Percentiles rank a stretch among this genome's conserved stretches.
Evolutionary conservation across 2,888 invertebrate genomes (phyloP).

Genomic region (Sepioteuthis lessoniana): DNA sequence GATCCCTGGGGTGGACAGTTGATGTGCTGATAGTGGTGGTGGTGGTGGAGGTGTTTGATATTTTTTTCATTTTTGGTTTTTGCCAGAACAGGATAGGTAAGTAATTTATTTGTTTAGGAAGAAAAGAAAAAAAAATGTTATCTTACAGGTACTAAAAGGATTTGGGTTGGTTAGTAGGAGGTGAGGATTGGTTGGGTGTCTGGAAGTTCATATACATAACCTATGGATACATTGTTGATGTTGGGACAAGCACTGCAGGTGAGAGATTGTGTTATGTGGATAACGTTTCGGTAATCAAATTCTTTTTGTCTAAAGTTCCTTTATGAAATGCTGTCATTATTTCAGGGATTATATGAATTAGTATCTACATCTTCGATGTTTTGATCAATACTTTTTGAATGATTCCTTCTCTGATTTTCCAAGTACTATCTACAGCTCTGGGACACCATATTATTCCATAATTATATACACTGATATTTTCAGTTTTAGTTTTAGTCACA

Average conservation of each 20-base stretch:
- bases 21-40: neutral
- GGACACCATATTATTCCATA: too few relatives aligned
- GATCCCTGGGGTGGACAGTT: neutral
- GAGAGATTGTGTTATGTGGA: neutral
- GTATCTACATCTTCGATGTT: neutral
- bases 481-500: too few relatives aligned
- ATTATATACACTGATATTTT: too few relatives aligned
- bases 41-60: too few relatives aligned
- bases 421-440: too few relatives aligned
- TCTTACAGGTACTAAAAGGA: neutral
- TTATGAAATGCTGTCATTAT: neutral
- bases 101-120: neutral
- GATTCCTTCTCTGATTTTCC: too few relatives aligned
- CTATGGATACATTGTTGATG: neutral
- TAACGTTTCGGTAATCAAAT: neutral
- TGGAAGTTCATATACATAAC: neutral
- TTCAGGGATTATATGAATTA: neutral
- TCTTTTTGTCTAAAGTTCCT: neutral
- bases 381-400: neutral
- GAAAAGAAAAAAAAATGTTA: neutral
- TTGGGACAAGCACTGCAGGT: neutral
- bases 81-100: neutral
- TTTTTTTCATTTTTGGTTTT: neutral
- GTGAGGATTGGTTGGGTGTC: neutral
- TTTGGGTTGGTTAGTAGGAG: neutral